Conservation (phyloP, 1,140 invertebrate species). For the Drosophila saltans region DNA sequence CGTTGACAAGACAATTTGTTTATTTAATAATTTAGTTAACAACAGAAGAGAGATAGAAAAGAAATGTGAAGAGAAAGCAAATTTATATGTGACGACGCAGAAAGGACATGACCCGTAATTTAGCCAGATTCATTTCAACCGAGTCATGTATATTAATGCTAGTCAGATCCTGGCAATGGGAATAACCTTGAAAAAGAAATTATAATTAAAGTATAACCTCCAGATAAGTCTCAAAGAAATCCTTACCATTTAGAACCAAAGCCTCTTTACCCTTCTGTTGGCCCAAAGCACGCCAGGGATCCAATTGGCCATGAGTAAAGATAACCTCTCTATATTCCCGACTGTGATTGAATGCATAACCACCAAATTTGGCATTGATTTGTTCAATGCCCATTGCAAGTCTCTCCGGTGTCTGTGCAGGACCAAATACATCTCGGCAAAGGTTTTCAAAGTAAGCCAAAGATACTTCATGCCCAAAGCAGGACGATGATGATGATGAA, state of each 20-base stretch:
- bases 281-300: slow-evolving; percentile 85
- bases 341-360: slow-evolving; percentile 82
- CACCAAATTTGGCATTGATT: slow-evolving; percentile 86
- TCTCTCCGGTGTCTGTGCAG: slow-evolving; percentile 74
- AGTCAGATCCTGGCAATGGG: slow-evolving; percentile 68
- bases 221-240: slow-evolving; percentile 23
- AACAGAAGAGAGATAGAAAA: background rate
- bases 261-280: slow-evolving; percentile 61
- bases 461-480: slow-evolving; percentile 85
- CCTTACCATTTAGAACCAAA: slow-evolving; percentile 59
- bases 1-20: slow-evolving; percentile 54
- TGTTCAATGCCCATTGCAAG: slow-evolving; percentile 83
- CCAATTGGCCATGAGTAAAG: slow-evolving; percentile 87
- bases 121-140: slow-evolving; percentile 75
- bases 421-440: slow-evolving; percentile 88
- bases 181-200: slow-evolving; percentile 55
- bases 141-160: slow-evolving; percentile 64
- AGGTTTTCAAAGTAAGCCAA: slow-evolving; percentile 85
- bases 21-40: slow-evolving; percentile 70
- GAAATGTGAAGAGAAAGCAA: background rate
- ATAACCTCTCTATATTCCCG: slow-evolving; percentile 83
- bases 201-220: slow-evolving; percentile 30
- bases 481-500: slow-evolving; percentile 31
- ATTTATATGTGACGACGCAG: slow-evolving; percentile 62
- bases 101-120: slow-evolving; percentile 73